phyloP scores from a whole-genome alignment of 2,888 invertebrate genomes.

The Microplitis deprimator region DNA sequence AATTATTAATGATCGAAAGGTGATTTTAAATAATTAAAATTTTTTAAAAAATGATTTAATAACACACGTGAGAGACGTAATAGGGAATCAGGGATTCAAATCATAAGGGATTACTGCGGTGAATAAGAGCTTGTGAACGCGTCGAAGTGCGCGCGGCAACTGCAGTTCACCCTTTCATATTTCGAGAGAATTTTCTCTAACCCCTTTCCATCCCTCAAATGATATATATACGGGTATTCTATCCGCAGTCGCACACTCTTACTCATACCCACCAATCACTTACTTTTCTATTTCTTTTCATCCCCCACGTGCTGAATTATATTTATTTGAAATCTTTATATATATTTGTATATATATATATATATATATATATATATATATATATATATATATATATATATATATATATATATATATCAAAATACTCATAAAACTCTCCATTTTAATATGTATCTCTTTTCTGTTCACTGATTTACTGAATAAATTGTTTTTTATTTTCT shows the following conservation, averaged over 20 bases:
- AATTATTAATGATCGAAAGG: not conserved
- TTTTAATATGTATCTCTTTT: not conserved
- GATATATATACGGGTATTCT: not conserved
- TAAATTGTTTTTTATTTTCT: no score
- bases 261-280: not conserved
- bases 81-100: not conserved
- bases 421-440: not conserved
- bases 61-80: not conserved
- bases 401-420: not conserved
- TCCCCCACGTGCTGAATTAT: not conserved
- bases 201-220: constrained; percentile 14
- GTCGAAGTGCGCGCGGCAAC: constrained; percentile 52
- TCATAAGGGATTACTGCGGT: not conserved
- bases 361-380: not conserved
- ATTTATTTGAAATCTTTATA: not conserved
- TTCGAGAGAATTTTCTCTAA: constrained; percentile 34
- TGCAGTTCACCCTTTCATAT: constrained; percentile 44
- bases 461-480: not conserved
- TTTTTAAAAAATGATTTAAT: not conserved
- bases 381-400: not conserved
- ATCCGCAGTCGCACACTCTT: not conserved
- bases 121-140: constrained; percentile 41
- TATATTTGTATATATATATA: not conserved
- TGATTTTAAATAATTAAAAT: not conserved
- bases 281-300: not conserved